These are phyloP conservation scores for Apteryx owenii DNA, from an alignment of 2,113 vertebrate species.

Conservation along the genomic window DNA sequence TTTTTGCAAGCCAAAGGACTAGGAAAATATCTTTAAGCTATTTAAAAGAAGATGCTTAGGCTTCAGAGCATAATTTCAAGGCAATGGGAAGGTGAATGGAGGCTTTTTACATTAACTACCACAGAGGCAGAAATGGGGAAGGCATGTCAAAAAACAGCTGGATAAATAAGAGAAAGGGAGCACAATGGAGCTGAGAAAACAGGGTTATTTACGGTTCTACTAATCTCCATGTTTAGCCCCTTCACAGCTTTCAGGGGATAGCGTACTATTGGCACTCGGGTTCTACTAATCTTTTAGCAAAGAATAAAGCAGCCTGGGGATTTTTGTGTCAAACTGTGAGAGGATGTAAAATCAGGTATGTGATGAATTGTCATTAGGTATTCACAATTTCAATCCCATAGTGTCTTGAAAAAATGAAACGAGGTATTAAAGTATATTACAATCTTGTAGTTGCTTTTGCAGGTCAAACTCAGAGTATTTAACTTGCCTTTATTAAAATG, in stretches of 20 bases:
- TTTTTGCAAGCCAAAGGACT: neutral
- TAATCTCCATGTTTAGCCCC: neutral
- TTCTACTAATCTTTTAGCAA: neutral
- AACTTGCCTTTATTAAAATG: neutral
- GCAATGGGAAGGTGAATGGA: accelerated
- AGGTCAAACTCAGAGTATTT: neutral
- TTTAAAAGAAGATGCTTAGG: neutral
- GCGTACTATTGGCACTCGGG: neutral
- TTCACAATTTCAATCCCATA: neutral
- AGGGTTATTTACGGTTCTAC: neutral
- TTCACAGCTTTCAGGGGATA: neutral
- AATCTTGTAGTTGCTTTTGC: neutral
- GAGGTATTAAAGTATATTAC: neutral
- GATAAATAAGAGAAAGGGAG: neutral
- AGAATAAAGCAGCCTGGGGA: neutral
- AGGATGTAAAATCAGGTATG: neutral
- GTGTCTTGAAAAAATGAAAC: neutral
- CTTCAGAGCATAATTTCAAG: neutral
- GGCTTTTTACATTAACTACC: neutral
- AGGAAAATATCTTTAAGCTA: neutral
- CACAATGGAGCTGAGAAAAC: neutral
- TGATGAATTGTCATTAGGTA: neutral
- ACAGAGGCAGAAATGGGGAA: neutral
- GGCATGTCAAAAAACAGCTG: neutral
- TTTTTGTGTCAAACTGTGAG: neutral